Evolutionary conservation across 2,888 invertebrate genomes (phyloP).

Genomic region (Lepeophtheirus nordmannii): DNA sequence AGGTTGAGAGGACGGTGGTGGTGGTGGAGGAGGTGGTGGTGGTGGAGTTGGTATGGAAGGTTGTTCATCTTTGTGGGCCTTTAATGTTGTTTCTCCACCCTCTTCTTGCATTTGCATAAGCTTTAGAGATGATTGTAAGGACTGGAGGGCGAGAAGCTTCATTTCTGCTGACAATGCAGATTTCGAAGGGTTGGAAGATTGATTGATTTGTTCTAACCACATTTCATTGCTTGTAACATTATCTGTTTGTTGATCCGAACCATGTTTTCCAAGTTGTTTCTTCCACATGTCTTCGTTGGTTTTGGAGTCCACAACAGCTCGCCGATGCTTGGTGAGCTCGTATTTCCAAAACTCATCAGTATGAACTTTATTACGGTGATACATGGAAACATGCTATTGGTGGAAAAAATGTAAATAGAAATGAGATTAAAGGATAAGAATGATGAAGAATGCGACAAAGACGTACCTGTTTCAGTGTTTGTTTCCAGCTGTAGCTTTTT

Average conservation of each 20-base stretch:
- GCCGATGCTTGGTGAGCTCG: conserved; percentile 22
- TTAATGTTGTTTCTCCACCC: neutral
- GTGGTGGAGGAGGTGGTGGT: too few relatives aligned
- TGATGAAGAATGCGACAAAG: neutral
- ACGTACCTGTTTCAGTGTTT: conserved; percentile 24
- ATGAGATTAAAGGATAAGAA: neutral
- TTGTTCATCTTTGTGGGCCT: neutral
- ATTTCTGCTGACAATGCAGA: conserved; percentile 23
- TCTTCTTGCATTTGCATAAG: neutral
- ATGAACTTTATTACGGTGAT: conserved; percentile 24
- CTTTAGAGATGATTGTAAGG: neutral
- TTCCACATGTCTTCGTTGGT: conserved; percentile 25
- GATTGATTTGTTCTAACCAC: conserved; percentile 21
- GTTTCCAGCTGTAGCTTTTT: conserved; percentile 25
- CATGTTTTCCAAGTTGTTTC: conserved; percentile 23
- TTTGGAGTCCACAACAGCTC: conserved; percentile 13
- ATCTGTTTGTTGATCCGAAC: neutral
- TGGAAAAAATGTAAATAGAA: neutral
- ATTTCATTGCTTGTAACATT: neutral
- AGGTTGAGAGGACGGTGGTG: neutral
- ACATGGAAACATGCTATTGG: conserved; percentile 25
- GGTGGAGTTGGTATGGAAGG: neutral
- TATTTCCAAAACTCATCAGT: conserved; percentile 25
- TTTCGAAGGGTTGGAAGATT: neutral
- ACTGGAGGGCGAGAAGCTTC: conserved; percentile 22